A percentile compares a stretch with the other conserved stretches of the same genome.
phyloP scores from a whole-genome alignment of 2,797 vertebrate genomes.

The Knipowitschia caucasica region DNA sequence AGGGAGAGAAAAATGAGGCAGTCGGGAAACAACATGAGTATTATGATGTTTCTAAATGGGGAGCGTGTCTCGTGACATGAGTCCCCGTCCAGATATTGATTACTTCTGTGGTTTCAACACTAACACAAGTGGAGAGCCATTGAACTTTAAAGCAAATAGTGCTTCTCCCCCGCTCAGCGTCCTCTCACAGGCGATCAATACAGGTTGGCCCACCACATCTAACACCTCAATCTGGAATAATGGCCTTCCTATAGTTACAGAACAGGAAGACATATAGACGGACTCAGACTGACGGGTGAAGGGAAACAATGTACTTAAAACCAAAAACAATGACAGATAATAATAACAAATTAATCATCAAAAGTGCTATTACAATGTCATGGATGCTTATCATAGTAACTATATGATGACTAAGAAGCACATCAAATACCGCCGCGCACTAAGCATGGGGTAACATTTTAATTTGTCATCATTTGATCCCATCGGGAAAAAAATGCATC shows the following conservation, averaged over 20 bases:
- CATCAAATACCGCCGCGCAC: too few relatives aligned
- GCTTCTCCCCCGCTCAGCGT: constrained; percentile 72
- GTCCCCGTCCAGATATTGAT: constrained; percentile 70
- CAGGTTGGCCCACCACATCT: constrained; percentile 48
- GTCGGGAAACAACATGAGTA: constrained; percentile 63
- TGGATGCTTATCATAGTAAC: too few relatives aligned
- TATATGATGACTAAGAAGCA: too few relatives aligned
- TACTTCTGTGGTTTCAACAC: constrained; percentile 68
- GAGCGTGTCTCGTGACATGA: constrained; percentile 74
- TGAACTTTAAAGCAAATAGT: constrained; percentile 80
- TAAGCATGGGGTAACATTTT: too few relatives aligned
- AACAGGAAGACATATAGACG: constrained; percentile 47
- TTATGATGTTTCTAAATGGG: constrained; percentile 80
- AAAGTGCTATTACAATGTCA: too few relatives aligned
- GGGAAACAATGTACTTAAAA: neutral
- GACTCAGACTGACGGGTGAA: constrained; percentile 19
- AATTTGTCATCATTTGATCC: too few relatives aligned
- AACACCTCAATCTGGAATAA: constrained; percentile 73
- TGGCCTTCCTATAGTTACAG: constrained; percentile 60
- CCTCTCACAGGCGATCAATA: constrained; percentile 68
- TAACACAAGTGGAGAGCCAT: constrained; percentile 73
- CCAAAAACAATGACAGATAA: neutral
- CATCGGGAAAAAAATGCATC: too few relatives aligned
- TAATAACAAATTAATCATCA: too few relatives aligned
- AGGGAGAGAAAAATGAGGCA: constrained; percentile 36